Percentiles rank a stretch among this genome's conserved stretches.
These are phyloP conservation scores for Brenthis daphne DNA, from an alignment of 2,888 invertebrate species.

Conservation along the genomic window DNA sequence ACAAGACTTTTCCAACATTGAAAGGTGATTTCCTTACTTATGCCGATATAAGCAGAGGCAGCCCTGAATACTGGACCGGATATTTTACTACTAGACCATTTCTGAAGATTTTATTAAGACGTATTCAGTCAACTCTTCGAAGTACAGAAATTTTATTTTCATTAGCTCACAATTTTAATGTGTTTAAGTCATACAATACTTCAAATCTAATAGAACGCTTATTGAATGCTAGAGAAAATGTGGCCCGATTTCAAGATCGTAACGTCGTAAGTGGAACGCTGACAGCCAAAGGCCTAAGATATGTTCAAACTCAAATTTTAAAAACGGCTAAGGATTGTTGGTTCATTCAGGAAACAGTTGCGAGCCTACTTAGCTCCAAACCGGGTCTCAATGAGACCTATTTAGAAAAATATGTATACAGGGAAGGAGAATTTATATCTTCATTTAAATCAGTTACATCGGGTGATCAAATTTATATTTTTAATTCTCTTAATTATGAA, in stretches of 20 bases:
- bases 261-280: conserved; percentile 98
- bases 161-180: conserved; percentile 86
- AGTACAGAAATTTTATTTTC: conserved; percentile 93
- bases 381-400: conserved; percentile 86
- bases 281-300: conserved; percentile 91
- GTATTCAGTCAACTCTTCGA: conserved; percentile 90
- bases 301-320: conserved; percentile 87
- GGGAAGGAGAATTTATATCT: conserved; percentile 69
- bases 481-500: conserved; percentile 91
- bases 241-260: conserved; percentile 96
- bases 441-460: conserved; percentile 74
- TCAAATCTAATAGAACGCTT: conserved; percentile 74
- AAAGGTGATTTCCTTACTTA: conserved; percentile 98
- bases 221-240: conserved; percentile 86
- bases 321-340: conserved; percentile 65
- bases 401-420: conserved; percentile 66
- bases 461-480: conserved; percentile 87
- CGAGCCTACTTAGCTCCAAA: conserved; percentile 85
- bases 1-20: conserved; percentile 84
- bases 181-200: conserved; percentile 77
- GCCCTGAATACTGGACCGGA: conserved; percentile 97
- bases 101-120: conserved; percentile 90
- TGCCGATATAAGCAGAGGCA: conserved; percentile 92
- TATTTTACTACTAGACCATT: conserved; percentile 94
- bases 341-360: conserved; percentile 66